Evolutionary conservation across 2,797 vertebrate species (phyloP).

Genomic region (Tragelaphus eurycerus): DNA sequence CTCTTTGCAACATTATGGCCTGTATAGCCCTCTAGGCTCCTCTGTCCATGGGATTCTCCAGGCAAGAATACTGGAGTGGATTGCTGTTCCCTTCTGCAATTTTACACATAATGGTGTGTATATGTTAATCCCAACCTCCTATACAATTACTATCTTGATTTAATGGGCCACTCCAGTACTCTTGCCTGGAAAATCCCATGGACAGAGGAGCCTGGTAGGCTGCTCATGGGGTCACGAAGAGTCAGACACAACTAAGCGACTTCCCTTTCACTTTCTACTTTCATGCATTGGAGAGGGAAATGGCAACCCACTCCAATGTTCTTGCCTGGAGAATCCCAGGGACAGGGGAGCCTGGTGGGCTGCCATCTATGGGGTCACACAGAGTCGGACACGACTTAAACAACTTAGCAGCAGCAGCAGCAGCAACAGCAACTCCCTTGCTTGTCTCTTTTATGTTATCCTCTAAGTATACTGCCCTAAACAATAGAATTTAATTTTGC

Average conservation of each 20-base stretch:
- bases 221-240: no score
- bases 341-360: no score
- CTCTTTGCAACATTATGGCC: not conserved
- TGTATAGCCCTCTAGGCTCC: not conserved
- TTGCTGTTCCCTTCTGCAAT: not conserved
- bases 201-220: no score
- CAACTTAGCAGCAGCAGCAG: no score
- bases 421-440: not conserved
- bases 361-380: no score
- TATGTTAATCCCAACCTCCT: not conserved
- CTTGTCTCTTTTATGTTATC: not conserved
- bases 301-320: no score
- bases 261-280: no score
- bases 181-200: no score
- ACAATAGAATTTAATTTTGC: not conserved
- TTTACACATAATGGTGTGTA: not conserved
- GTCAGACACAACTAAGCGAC: no score
- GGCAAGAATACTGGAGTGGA: not conserved
- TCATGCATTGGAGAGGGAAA: no score
- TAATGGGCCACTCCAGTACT: not conserved
- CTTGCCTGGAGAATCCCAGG: no score
- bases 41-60: not conserved
- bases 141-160: not conserved
- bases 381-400: no score
- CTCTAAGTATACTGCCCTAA: not conserved